Percentiles rank a stretch among this genome's conserved stretches.
Conservation (phyloP, 2,113 vertebrate species). For the Platanista minor region DNA sequence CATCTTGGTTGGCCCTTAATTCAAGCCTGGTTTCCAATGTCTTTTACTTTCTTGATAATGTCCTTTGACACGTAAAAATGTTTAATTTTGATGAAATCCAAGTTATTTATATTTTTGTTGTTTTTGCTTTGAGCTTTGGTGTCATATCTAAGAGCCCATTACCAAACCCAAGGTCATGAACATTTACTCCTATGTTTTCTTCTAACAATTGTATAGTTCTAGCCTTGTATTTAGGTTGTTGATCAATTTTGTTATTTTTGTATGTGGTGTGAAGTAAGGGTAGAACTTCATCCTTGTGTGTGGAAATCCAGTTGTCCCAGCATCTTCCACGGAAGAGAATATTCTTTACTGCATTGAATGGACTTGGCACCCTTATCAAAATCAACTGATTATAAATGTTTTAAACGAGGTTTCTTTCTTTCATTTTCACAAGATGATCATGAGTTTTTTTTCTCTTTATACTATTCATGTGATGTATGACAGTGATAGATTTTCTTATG, state of each 20-base stretch:
- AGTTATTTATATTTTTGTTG: neutral
- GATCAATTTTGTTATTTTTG: neutral
- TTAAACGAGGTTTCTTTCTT: neutral
- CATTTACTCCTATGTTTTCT: neutral
- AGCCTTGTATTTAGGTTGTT: neutral
- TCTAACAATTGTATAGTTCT: neutral
- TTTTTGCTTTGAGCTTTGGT: neutral
- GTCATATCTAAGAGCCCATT: neutral
- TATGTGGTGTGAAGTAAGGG: neutral
- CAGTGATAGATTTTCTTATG: neutral
- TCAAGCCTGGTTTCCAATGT: conserved; percentile 50
- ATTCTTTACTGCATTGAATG: neutral
- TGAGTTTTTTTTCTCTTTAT: neutral
- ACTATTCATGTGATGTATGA: neutral
- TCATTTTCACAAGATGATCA: neutral
- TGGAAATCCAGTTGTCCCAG: neutral
- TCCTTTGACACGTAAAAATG: neutral
- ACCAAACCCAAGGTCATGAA: neutral
- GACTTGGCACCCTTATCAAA: neutral
- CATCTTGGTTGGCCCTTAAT: neutral
- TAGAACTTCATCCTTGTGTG: neutral
- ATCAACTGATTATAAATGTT: neutral
- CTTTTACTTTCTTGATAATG: neutral
- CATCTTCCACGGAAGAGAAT: neutral
- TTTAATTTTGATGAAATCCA: neutral